phyloP scores from a whole-genome alignment of 2,797 vertebrate genomes.

The Graptemys geographica region DNA sequence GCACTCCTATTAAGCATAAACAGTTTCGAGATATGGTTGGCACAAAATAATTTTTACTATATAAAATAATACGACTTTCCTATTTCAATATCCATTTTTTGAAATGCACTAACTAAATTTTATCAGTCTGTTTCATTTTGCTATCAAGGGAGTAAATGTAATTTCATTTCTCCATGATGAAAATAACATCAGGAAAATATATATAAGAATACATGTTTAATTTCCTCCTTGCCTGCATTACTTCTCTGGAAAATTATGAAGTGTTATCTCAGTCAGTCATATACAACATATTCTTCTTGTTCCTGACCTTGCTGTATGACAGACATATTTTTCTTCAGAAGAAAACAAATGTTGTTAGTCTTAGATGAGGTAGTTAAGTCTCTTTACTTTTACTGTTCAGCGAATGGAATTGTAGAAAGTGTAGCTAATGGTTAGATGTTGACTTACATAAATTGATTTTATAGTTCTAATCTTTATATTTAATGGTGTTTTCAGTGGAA shows the following conservation, averaged over 20 bases:
- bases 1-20: conserved; percentile 29
- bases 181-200: conserved; percentile 77
- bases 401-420: conserved; percentile 3
- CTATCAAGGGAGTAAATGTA: conserved; percentile 71
- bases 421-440: neutral
- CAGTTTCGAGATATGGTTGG: neutral
- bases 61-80: conserved; percentile 45
- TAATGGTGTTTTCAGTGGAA: neutral
- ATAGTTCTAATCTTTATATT: neutral
- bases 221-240: conserved; percentile 74
- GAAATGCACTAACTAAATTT: conserved; percentile 61
- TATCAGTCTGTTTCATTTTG: conserved; percentile 72
- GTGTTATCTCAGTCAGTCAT: conserved; percentile 58
- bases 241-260: conserved; percentile 70
- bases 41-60: conserved; percentile 8
- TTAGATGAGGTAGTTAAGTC: conserved; percentile 31
- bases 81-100: conserved; percentile 56
- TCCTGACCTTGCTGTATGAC: conserved; percentile 45
- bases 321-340: conserved; percentile 41
- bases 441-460: neutral
- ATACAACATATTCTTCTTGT: neutral
- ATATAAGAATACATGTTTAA: conserved; percentile 73
- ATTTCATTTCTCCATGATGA: conserved; percentile 73
- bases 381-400: conserved; percentile 5
- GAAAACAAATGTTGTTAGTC: conserved; percentile 23